Evolutionary conservation across 2,797 vertebrate species (phyloP).

Genomic region (Scleropages formosus): DNA sequence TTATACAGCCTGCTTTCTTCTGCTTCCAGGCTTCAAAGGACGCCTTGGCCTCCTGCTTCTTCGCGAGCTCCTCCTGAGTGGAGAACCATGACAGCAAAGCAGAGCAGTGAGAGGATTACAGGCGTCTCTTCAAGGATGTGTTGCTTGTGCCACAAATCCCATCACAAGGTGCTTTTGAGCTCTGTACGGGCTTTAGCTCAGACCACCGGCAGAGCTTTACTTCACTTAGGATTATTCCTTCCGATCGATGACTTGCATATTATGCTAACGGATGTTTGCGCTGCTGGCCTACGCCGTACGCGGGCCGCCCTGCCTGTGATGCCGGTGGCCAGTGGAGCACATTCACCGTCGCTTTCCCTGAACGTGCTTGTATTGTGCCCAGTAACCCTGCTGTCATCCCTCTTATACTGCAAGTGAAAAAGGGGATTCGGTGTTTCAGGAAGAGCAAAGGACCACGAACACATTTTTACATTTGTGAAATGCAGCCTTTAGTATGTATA

Average conservation of each 20-base stretch:
- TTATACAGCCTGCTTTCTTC: conserved; percentile 75
- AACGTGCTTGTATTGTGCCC: background rate
- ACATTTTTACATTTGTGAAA: too few species aligned
- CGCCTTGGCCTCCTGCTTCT: conserved; percentile 77
- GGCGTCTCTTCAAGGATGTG: background rate
- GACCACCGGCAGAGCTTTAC: background rate
- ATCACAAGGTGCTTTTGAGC: background rate
- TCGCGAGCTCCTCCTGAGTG: conserved; percentile 71
- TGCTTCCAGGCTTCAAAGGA: conserved; percentile 89
- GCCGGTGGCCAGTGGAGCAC: background rate
- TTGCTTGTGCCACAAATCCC: background rate
- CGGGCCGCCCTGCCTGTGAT: background rate
- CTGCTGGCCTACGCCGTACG: background rate
- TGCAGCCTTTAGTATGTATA: too few species aligned
- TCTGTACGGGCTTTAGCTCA: background rate
- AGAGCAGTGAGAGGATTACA: background rate
- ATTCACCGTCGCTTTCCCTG: background rate
- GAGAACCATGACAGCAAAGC: background rate
- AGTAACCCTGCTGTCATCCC: background rate
- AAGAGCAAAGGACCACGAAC: too few species aligned
- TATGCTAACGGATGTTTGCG: background rate
- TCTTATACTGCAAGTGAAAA: background rate
- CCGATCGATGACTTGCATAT: background rate
- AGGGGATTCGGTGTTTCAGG: background rate
- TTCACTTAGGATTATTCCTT: conserved; percentile 12